Percentiles rank a stretch among this genome's conserved stretches.
Evolutionary conservation across 1,140 invertebrate genomes (phyloP).

Genomic region (Nasonia longicornis): DNA sequence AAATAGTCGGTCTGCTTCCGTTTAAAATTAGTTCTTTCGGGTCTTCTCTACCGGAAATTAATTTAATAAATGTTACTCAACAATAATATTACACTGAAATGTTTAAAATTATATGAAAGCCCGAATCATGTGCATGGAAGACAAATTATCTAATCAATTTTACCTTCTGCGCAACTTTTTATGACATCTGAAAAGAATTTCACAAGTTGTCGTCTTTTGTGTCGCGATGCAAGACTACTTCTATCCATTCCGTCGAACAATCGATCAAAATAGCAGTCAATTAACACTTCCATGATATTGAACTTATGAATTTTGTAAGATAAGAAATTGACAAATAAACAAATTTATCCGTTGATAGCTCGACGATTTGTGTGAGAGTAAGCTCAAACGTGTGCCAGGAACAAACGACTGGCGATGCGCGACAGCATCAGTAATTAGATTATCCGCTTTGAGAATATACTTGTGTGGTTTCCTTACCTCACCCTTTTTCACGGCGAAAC

Average conservation of each 20-base stretch:
- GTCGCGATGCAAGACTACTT: conserved; percentile 74
- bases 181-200: conserved; percentile 80
- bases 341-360: not conserved
- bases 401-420: conserved; percentile 45
- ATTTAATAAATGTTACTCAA: too few species aligned
- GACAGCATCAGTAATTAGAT: conserved; percentile 58
- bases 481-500: conserved; percentile 19
- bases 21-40: too few species aligned
- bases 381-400: conserved; percentile 23
- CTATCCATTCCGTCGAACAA: conserved; percentile 75
- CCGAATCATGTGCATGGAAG: not conserved
- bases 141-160: not conserved
- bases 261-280: conserved; percentile 78
- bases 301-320: not conserved
- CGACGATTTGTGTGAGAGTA: conserved; percentile 48
- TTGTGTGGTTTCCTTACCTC: conserved; percentile 57
- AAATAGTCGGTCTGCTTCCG: too few species aligned
- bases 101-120: not conserved
- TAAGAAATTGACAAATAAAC: not conserved
- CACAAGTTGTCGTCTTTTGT: conserved; percentile 75
- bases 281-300: conserved; percentile 74
- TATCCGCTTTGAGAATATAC: conserved; percentile 52
- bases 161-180: conserved; percentile 75
- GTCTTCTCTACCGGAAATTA: too few species aligned
- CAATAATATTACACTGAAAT: too few species aligned